Percentiles rank a stretch among this genome's conserved stretches.
phyloP scores from a whole-genome alignment of 2,888 invertebrate species.

The Apodemia zela region DNA sequence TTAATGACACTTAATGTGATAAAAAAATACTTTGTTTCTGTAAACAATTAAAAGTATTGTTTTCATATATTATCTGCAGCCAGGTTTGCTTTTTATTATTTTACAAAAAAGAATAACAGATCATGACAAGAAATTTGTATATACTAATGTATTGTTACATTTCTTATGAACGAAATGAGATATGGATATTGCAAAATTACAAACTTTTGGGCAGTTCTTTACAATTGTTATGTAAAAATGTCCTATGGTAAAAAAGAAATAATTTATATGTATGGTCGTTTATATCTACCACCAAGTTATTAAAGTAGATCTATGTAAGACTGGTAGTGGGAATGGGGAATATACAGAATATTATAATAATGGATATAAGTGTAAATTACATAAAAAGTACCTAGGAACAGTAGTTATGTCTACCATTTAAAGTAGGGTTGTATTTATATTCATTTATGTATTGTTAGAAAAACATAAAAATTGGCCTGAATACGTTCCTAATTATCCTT shows the following conservation, averaged over 20 bases:
- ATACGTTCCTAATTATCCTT: constrained; percentile 4
- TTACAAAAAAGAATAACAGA: neutral
- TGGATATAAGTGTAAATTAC: neutral
- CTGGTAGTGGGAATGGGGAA: neutral
- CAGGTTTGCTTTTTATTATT: neutral
- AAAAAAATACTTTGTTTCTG: neutral
- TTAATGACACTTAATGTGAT: neutral
- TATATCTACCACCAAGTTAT: neutral
- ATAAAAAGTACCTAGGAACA: neutral
- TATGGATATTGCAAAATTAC: too few relatives aligned
- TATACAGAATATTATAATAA: neutral
- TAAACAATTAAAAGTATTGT: neutral
- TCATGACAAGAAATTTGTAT: neutral
- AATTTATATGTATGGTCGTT: neutral
- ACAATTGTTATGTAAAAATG: too few relatives aligned
- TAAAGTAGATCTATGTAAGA: neutral
- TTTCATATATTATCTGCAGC: neutral
- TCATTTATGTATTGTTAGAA: neutral
- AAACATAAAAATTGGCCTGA: constrained; percentile 2
- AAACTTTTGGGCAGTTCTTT: too few relatives aligned
- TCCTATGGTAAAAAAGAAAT: neutral
- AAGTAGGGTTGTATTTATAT: neutral
- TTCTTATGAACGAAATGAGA: too few relatives aligned
- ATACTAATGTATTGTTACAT: too few relatives aligned
- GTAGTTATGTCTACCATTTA: neutral